These are phyloP conservation scores for Drosophila atripex DNA, from an alignment of 2,888 invertebrate genomes.

Conservation along the genomic window DNA sequence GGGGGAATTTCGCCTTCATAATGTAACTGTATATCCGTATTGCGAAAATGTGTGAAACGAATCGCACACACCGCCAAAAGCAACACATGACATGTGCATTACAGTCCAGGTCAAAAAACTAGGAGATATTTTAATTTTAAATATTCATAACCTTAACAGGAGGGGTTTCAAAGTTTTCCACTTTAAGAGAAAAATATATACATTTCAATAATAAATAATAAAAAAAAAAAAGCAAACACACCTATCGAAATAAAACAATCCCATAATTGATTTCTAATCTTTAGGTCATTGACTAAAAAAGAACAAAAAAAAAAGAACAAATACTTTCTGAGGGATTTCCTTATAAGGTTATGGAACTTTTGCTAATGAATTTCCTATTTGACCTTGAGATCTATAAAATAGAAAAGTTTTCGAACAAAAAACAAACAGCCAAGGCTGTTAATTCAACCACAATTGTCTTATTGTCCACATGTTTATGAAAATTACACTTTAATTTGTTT, in stretches of 20 bases:
- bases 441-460: conserved; percentile 11
- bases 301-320: neutral
- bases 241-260: neutral
- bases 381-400: neutral
- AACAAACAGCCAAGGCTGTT: neutral
- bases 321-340: too few relatives aligned
- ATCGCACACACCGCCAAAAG: conserved; percentile 7
- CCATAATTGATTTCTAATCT: neutral
- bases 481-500: conserved; percentile 18
- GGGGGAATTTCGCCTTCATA: conserved; percentile 48
- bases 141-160: neutral
- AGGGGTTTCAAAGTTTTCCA: too few relatives aligned
- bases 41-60: conserved; percentile 46
- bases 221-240: neutral
- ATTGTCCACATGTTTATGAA: conserved; percentile 19
- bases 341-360: too few relatives aligned
- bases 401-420: neutral
- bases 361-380: neutral
- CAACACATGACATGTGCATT: conserved; percentile 19
- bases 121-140: neutral
- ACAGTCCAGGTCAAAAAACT: conserved; percentile 13
- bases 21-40: conserved; percentile 48
- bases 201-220: too few relatives aligned
- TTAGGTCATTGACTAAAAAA: conserved; percentile 1
- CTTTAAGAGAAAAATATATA: too few relatives aligned